phyloP scores from a whole-genome alignment of 30 jellyfish, hydroid and myxozoan genomes.

The Cassiopea xamachana region DNA sequence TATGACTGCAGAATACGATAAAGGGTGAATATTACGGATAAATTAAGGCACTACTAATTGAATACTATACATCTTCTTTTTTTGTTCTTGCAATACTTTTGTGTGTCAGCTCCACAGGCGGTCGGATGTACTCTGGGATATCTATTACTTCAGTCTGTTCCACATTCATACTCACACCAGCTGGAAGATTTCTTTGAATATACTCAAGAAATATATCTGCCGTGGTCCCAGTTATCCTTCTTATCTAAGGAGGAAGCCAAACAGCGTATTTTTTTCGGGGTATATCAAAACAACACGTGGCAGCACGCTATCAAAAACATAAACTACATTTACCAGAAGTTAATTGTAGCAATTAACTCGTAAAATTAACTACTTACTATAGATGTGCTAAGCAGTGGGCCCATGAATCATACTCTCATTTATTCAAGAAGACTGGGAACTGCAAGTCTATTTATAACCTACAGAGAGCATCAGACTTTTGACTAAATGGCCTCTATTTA shows the following conservation, averaged over 20 bases:
- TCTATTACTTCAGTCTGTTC: conserved; percentile 86
- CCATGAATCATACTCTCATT: no score
- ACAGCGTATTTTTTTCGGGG: background rate
- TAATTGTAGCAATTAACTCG: no score
- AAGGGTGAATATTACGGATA: background rate
- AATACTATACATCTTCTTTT: conserved; percentile 12
- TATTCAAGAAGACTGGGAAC: no score
- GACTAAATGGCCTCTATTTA: no score
- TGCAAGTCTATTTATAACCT: no score
- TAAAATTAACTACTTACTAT: no score
- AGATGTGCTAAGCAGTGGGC: no score
- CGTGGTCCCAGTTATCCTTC: conserved; percentile 83
- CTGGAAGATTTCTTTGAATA: conserved; percentile 94
- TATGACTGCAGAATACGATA: background rate
- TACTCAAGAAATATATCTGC: conserved; percentile 89
- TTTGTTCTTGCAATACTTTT: conserved; percentile 23
- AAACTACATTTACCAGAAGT: no score
- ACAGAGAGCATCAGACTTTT: no score
- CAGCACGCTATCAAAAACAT: no score
- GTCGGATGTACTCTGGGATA: conserved; percentile 83
- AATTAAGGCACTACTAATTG: background rate
- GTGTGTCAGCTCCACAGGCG: conserved; percentile 62
- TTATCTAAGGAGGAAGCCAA: conserved; percentile 45
- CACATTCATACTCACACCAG: conserved; percentile 95
- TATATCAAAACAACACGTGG: background rate